phyloP scores from a whole-genome alignment of 2,888 invertebrate species.

The Bhutanitis thaidina region DNA sequence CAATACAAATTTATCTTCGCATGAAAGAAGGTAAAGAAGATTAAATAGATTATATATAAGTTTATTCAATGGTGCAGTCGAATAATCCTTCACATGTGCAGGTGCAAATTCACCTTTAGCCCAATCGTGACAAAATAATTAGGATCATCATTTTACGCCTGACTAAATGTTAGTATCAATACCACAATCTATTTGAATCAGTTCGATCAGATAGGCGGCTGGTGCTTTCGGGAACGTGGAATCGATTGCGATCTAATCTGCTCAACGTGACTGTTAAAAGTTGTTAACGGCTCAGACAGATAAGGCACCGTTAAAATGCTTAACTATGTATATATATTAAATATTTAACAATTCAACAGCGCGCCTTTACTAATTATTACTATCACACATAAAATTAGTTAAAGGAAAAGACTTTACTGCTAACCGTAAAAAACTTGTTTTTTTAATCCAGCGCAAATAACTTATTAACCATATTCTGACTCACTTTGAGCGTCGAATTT shows the following conservation, averaged over 20 bases:
- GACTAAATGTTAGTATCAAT: neutral
- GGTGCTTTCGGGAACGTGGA: conserved; percentile 9
- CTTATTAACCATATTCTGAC: neutral
- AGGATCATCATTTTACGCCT: conserved; percentile 3
- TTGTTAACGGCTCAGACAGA: neutral
- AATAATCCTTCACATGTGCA: too few relatives aligned
- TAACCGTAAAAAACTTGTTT: too few relatives aligned
- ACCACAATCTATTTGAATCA: conserved; percentile 5
- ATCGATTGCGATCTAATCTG: neutral
- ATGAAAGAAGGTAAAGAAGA: too few relatives aligned
- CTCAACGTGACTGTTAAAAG: conserved; percentile 5
- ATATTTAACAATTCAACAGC: too few relatives aligned
- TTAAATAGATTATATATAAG: too few relatives aligned
- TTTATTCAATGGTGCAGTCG: too few relatives aligned
- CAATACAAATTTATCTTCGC: too few relatives aligned
- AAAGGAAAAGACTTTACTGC: too few relatives aligned
- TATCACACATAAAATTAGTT: too few relatives aligned
- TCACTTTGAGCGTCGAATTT: conserved; percentile 38
- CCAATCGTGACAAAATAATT: conserved; percentile 7
- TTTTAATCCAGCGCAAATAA: neutral
- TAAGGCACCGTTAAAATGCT: neutral
- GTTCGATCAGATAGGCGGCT: conserved; percentile 9
- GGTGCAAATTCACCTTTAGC: conserved; percentile 8
- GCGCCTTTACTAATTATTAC: too few relatives aligned
- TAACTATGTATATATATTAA: neutral